Evolutionary conservation across 2,888 invertebrate species (phyloP), one percentile per base, ranked within the genome.

Genomic region (Alsophila aescularia): DNA sequence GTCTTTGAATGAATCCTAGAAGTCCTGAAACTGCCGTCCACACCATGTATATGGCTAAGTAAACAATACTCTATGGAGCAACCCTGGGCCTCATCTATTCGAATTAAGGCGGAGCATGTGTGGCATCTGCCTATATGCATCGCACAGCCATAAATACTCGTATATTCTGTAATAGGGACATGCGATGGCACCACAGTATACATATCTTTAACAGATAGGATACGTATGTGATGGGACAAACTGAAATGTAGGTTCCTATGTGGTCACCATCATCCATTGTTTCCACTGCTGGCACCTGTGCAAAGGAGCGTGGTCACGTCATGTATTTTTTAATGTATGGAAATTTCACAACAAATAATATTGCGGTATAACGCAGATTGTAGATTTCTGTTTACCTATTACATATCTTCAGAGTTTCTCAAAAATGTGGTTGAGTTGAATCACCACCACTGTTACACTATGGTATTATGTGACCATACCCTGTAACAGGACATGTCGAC

Each of bases 91-190:
- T 79, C 88, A 86, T 90, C 87, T 87, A 90, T 90, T 88, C 83
- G 85, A 87, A 90, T 90, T 90, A 90, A 88, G 83, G 83, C 83
- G 81, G 79, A 85, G 80, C 87, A 90, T 89, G 88, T 88, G 87
- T 88, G 90, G 88, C 88, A 87, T 90, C 87, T 87, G 87, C 84
- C 84, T 85, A 85, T 85, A 84, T 87, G 82, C 85, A 81, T 68
- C 72, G 74, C 67, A 63, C 60, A 67, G 62, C 83, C 90, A 83
- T 90, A 90, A 90, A 90, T 89, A 86, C 82, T 86, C 72, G 75
- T 88, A 87, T 89, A 83, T 81, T 80, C 77, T 78, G 77, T 81
- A 83, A 83, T 83, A 84, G 79, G 71, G 77, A 79, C 85, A 82
- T 81, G 55, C 50, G n/a, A 40, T 21, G 39, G 16, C 9, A 10